A percentile compares a stretch with the other conserved stretches of the same genome.
These are phyloP conservation scores for Halcyon badia DNA, from an alignment of 2,797 vertebrate species.

Conservation along the genomic window DNA sequence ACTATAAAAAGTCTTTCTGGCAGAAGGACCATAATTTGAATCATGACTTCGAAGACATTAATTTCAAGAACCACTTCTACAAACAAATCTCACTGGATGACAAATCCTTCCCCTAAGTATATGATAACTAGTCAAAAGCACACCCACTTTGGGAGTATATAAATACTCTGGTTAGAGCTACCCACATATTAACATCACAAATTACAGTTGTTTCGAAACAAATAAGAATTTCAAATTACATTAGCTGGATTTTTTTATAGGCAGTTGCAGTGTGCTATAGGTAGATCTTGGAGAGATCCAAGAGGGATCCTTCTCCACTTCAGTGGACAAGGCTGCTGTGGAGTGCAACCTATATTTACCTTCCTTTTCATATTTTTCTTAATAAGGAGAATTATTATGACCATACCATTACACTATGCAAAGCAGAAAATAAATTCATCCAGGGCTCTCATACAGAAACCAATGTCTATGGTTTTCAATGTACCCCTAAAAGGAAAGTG, in stretches of 20 bases:
- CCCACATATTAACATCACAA: neutral
- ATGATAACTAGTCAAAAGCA: neutral
- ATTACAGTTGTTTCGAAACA: constrained; percentile 32
- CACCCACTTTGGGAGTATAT: neutral
- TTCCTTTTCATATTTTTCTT: neutral
- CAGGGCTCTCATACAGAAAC: neutral
- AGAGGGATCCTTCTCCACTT: neutral
- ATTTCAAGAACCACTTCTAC: neutral
- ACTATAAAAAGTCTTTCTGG: neutral
- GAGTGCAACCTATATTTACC: constrained; percentile 6
- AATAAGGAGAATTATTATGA: neutral
- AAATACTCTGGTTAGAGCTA: neutral
- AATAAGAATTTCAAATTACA: neutral
- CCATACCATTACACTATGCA: neutral
- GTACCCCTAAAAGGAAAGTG: neutral
- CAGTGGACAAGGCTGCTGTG: neutral
- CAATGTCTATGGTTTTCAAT: neutral
- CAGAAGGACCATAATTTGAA: neutral
- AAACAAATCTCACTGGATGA: neutral
- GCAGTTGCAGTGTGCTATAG: neutral
- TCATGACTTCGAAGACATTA: neutral
- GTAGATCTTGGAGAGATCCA: neutral
- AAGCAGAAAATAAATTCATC: neutral
- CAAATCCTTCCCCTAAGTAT: neutral
- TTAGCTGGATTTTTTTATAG: neutral